Percentiles rank a stretch among this genome's conserved stretches.
Conservation (phyloP, 2,888 invertebrate species). For the Drosophila mimetica region DNA sequence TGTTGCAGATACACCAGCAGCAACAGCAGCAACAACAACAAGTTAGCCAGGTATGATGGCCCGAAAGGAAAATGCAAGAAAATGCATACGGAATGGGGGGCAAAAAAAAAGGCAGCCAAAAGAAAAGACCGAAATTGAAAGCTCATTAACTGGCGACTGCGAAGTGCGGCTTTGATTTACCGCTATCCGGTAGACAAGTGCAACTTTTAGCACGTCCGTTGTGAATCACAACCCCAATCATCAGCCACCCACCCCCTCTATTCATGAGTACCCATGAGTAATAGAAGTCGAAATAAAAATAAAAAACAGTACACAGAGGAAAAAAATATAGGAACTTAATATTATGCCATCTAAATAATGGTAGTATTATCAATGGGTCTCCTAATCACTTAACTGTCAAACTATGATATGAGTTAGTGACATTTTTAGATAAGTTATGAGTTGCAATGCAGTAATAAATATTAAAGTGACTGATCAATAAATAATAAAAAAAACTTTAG, state of each 20-base stretch:
- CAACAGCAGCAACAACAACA: slow-evolving; percentile 42
- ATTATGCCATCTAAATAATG: background rate
- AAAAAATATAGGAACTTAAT: background rate
- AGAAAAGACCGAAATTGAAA: slow-evolving; percentile 15
- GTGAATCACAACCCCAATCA: slow-evolving; percentile 24
- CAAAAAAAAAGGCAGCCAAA: background rate
- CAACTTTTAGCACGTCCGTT: slow-evolving; percentile 31
- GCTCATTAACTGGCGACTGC: slow-evolving; percentile 26
- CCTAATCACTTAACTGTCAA: background rate
- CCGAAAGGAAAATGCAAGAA: slow-evolving; percentile 27
- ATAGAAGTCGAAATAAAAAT: background rate
- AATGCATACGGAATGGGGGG: background rate
- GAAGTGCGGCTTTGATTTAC: slow-evolving; percentile 42
- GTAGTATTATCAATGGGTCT: background rate
- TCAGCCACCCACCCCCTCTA: background rate
- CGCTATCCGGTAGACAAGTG: slow-evolving; percentile 35
- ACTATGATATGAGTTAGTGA: background rate
- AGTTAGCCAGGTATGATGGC: slow-evolving; percentile 35
- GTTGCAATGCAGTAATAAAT: background rate
- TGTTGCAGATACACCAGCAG: slow-evolving; percentile 44
- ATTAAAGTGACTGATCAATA: slow-evolving; percentile 1
- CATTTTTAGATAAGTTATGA: background rate
- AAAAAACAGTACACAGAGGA: background rate
- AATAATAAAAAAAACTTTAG: background rate
- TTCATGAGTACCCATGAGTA: slow-evolving; percentile 10